A percentile compares a stretch with the other conserved stretches of the same genome.
These are phyloP conservation scores for Cygnus buccinator DNA, from an alignment of 2,113 vertebrate genomes.

Conservation along the genomic window DNA sequence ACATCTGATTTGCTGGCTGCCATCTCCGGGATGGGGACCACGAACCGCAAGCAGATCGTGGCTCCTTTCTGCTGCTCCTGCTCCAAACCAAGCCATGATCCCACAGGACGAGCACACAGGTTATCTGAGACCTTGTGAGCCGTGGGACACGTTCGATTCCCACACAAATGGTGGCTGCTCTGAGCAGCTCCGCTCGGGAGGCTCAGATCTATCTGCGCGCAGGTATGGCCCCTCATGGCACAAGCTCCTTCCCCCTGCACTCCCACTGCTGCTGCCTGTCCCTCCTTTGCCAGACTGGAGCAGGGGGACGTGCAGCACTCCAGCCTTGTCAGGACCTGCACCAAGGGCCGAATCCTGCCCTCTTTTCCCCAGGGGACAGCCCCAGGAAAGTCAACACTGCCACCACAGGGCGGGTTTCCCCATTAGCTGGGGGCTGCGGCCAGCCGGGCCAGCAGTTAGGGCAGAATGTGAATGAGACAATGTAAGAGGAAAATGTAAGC, in stretches of 20 bases:
- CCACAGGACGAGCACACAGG: background rate
- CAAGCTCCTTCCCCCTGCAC: background rate
- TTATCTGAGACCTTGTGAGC: background rate
- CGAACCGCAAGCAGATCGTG: rapidly evolving
- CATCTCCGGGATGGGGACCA: rapidly evolving
- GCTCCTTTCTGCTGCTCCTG: background rate
- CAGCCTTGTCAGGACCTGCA: rapidly evolving
- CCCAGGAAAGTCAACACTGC: background rate
- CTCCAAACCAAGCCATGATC: rapidly evolving
- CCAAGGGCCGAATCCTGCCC: background rate
- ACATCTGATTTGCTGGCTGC: background rate
- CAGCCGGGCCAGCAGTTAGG: rapidly evolving
- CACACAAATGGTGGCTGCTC: background rate
- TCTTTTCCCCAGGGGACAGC: background rate
- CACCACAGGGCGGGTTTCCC: rapidly evolving
- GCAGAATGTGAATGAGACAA: background rate
- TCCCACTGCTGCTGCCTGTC: background rate
- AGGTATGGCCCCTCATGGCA: background rate
- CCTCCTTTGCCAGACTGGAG: background rate
- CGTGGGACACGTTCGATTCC: rapidly evolving
- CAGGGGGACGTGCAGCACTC: background rate
- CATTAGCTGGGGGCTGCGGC: rapidly evolving
- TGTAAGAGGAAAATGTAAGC: background rate
- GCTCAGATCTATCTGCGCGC: background rate
- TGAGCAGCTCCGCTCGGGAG: background rate